Evolutionary conservation across 1,140 invertebrate genomes (phyloP).

Genomic region (Drosophila tropicalis): DNA sequence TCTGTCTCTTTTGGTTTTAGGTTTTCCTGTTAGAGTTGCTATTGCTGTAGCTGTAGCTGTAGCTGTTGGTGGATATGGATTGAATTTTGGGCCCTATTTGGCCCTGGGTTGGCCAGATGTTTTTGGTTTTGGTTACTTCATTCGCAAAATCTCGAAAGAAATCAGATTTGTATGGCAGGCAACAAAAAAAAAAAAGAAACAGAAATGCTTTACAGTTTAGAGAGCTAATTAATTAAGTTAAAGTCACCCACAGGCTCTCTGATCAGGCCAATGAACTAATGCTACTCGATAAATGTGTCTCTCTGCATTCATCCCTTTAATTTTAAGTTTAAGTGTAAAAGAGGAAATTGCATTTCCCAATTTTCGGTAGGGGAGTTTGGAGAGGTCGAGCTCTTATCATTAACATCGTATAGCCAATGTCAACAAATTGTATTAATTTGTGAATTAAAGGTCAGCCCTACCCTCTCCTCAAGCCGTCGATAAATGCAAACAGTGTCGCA

Average conservation of each 20-base stretch:
- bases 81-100: constrained; percentile 2
- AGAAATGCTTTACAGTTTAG: constrained; percentile 62
- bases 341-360: constrained; percentile 59
- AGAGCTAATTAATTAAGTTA: constrained; percentile 82
- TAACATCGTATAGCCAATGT: constrained; percentile 75
- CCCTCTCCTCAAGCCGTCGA: background rate
- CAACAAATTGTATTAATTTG: constrained; percentile 75
- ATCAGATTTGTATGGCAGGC: constrained; percentile 74
- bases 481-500: constrained; percentile 11
- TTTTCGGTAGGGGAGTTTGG: constrained; percentile 12
- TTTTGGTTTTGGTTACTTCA: constrained; percentile 24
- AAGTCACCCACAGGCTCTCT: constrained; percentile 22
- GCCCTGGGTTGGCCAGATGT: constrained; percentile 29
- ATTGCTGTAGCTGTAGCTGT: background rate
- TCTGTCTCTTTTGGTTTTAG: constrained; percentile 18
- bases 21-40: constrained; percentile 34
- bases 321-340: constrained; percentile 24
- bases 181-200: constrained; percentile 22
- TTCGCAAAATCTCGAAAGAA: constrained; percentile 58
- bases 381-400: constrained; percentile 41
- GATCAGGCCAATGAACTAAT: constrained; percentile 39
- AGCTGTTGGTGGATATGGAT: constrained; percentile 17
- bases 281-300: background rate
- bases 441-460: constrained; percentile 2
- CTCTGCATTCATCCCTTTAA: background rate